A percentile compares a stretch with the other conserved stretches of the same genome.
Conservation (phyloP, 2,113 vertebrate species). For the rabbit (Oryctolagus cuniculus) region DNA sequence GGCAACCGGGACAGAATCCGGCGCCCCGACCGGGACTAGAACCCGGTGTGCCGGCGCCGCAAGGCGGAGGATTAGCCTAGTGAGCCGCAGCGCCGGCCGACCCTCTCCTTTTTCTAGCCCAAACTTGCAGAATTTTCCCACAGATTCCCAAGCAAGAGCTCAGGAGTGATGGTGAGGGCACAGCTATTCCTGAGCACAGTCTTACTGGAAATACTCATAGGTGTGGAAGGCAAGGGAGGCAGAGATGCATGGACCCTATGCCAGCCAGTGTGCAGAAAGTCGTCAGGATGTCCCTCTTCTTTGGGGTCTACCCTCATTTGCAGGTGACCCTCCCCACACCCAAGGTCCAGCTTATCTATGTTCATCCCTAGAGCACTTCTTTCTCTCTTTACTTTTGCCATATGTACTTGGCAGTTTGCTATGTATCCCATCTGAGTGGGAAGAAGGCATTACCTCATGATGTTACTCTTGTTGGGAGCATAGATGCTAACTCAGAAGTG, state of each 20-base stretch:
- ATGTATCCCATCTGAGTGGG: neutral
- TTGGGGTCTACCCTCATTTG: neutral
- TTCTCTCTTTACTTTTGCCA: neutral
- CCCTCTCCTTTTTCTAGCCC: neutral
- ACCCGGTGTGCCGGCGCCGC: no score
- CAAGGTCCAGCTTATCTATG: neutral
- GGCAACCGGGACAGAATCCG: no score
- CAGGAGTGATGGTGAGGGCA: neutral
- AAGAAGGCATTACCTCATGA: neutral
- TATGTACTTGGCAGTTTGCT: neutral
- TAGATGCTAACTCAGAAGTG: neutral
- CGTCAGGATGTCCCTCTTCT: neutral
- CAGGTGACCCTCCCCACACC: neutral
- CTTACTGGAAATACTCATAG: neutral
- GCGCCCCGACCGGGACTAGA: no score
- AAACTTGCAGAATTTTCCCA: neutral
- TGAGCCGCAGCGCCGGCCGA: no score
- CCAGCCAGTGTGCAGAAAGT: neutral
- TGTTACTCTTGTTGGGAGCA: neutral
- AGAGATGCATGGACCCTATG: neutral
- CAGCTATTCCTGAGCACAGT: no score
- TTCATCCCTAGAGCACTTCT: neutral
- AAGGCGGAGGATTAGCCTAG: no score
- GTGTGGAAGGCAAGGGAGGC: neutral
- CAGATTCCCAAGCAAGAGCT: neutral